A percentile compares a stretch with the other conserved stretches of the same genome.
These are phyloP conservation scores for Amphimedon queenslandica DNA, from an alignment of 37 sponge, comb jelly and placozoan genomes.

Conservation along the genomic window DNA sequence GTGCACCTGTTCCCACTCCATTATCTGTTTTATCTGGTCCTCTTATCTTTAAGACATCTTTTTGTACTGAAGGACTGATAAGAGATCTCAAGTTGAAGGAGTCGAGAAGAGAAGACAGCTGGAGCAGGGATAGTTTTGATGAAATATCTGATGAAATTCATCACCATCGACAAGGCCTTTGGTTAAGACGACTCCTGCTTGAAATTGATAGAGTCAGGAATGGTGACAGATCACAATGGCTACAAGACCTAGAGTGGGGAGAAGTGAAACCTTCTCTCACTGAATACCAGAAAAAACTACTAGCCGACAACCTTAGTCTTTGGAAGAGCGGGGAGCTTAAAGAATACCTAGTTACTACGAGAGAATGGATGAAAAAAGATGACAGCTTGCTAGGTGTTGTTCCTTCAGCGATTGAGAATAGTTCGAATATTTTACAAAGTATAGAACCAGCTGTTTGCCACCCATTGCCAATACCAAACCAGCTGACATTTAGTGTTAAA, in stretches of 20 bases:
- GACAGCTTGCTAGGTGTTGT: neutral
- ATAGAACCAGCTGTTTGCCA: neutral
- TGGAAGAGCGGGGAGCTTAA: neutral
- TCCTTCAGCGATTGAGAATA: too few species aligned
- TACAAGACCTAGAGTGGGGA: neutral
- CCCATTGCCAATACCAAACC: neutral
- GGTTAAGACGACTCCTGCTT: neutral
- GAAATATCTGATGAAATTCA: neutral
- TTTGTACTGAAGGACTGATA: neutral
- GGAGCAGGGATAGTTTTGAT: neutral
- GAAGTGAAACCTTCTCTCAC: neutral
- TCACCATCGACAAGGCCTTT: neutral
- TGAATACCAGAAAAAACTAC: neutral
- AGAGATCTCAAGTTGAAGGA: neutral
- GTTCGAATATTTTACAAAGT: too few species aligned
- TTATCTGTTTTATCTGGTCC: neutral
- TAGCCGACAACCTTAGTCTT: neutral
- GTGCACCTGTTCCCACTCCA: too few species aligned
- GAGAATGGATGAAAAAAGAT: neutral
- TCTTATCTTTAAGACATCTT: too few species aligned
- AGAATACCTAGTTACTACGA: neutral
- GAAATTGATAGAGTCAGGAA: neutral
- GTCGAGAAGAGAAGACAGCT: neutral
- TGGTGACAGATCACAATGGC: neutral
- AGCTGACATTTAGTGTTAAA: too few species aligned